Evolutionary conservation across 2,888 invertebrate genomes (phyloP).

Genomic region (Trichopria drosophilae): DNA sequence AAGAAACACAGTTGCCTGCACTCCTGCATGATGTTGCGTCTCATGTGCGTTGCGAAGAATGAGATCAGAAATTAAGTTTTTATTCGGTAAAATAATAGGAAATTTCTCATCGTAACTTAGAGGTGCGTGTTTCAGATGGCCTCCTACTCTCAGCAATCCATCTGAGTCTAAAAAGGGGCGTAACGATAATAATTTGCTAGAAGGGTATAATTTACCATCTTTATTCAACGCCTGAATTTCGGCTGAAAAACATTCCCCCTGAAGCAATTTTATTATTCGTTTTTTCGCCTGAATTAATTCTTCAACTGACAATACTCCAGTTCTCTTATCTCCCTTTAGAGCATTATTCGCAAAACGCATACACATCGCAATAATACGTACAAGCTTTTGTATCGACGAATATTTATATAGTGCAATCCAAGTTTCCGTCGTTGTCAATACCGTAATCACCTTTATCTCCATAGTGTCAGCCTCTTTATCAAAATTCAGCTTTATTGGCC

Average conservation of each 20-base stretch:
- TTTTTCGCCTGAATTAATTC: not conserved
- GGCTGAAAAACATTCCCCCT: not conserved
- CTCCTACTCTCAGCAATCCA: too few relatives aligned
- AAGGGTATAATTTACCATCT: too few relatives aligned
- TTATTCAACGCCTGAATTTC: not conserved
- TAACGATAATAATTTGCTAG: too few relatives aligned
- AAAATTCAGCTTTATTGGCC: not conserved
- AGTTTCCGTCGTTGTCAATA: not conserved
- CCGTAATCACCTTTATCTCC: not conserved
- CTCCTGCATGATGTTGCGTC: not conserved
- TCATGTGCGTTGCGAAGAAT: not conserved
- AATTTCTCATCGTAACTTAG: too few relatives aligned
- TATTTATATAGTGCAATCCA: not conserved
- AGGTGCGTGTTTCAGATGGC: too few relatives aligned
- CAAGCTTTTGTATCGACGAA: not conserved
- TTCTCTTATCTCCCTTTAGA: not conserved
- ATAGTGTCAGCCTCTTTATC: not conserved
- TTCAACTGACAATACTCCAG: not conserved
- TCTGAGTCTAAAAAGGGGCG: too few relatives aligned
- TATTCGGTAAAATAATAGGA: too few relatives aligned
- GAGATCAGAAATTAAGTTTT: too few relatives aligned
- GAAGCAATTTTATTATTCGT: not conserved
- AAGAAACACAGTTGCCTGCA: not conserved
- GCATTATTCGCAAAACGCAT: not conserved
- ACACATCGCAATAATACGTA: not conserved